These are phyloP conservation scores for Drosophila leontia DNA, from an alignment of 1,140 invertebrate species.

Conservation along the genomic window DNA sequence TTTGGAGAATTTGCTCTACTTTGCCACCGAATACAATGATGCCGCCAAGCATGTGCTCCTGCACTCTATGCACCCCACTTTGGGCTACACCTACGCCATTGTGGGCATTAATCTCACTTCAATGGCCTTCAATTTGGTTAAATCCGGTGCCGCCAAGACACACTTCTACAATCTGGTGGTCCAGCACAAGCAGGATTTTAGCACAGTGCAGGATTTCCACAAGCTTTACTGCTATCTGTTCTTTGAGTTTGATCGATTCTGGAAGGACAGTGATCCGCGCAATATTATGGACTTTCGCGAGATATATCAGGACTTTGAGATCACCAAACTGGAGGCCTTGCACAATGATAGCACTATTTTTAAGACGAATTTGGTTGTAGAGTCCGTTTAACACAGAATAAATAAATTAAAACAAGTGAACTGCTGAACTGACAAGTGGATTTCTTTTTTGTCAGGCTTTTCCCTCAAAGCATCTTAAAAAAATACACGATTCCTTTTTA, in stretches of 20 bases:
- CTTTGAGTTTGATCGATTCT: slow-evolving; percentile 96
- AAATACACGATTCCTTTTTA: background rate
- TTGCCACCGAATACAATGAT: slow-evolving; percentile 92
- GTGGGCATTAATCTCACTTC: slow-evolving; percentile 97
- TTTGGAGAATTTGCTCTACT: slow-evolving; percentile 96
- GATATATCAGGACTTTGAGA: slow-evolving; percentile 93
- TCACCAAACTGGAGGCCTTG: slow-evolving; percentile 71
- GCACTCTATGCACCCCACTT: slow-evolving; percentile 94
- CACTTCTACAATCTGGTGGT: slow-evolving; percentile 95
- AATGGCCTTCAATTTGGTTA: slow-evolving; percentile 93
- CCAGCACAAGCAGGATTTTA: slow-evolving; percentile 86
- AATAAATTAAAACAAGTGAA: slow-evolving; percentile 1
- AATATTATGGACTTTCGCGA: slow-evolving; percentile 98
- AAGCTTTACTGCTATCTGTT: slow-evolving; percentile 97
- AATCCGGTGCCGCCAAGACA: slow-evolving; percentile 93
- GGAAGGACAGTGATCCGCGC: slow-evolving; percentile 95
- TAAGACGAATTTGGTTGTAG: slow-evolving; percentile 80
- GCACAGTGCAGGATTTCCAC: slow-evolving; percentile 93
- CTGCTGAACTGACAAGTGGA: background rate
- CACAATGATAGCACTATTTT: slow-evolving; percentile 75
- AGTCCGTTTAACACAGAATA: slow-evolving; percentile 60
- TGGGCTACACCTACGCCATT: slow-evolving; percentile 95
- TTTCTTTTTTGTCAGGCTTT: too few species aligned
- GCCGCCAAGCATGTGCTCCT: slow-evolving; percentile 93
- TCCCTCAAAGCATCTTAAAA: too few species aligned